These are phyloP conservation scores for Premnoplex brunnescens DNA, from an alignment of 2,797 vertebrate genomes.

Conservation along the genomic window DNA sequence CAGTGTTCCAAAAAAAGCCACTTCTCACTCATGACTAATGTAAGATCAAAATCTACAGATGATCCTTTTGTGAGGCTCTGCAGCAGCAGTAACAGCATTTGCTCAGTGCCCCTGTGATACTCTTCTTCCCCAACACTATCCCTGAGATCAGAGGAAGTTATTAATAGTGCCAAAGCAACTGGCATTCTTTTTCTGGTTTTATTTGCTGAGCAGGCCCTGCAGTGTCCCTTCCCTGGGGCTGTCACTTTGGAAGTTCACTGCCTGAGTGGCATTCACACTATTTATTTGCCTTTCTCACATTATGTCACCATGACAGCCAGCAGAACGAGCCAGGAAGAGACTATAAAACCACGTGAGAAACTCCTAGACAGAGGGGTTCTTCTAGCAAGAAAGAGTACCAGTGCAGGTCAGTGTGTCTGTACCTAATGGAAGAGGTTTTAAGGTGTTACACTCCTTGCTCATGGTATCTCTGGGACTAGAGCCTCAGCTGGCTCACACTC, in stretches of 20 bases:
- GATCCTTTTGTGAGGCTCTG: background rate
- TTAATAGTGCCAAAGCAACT: background rate
- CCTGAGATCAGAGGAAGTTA: background rate
- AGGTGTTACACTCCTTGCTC: background rate
- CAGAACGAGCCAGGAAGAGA: background rate
- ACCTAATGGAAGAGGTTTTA: background rate
- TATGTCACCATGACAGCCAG: slow-evolving; percentile 33
- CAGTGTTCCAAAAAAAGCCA: background rate
- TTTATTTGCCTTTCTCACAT: slow-evolving; percentile 22
- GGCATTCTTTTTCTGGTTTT: background rate
- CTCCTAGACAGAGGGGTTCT: background rate
- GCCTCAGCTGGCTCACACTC: background rate
- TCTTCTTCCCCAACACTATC: background rate
- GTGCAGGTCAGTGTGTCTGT: background rate
- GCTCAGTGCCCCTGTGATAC: background rate
- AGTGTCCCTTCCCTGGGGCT: background rate
- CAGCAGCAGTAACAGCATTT: background rate
- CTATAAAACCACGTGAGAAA: background rate
- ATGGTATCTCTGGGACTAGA: background rate
- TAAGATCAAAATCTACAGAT: background rate
- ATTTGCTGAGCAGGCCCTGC: background rate
- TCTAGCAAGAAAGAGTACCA: background rate
- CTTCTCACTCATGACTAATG: background rate
- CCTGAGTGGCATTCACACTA: background rate
- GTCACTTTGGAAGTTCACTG: background rate